Conservation (phyloP, 1,140 invertebrate genomes). For the Philaenus spumarius region DNA sequence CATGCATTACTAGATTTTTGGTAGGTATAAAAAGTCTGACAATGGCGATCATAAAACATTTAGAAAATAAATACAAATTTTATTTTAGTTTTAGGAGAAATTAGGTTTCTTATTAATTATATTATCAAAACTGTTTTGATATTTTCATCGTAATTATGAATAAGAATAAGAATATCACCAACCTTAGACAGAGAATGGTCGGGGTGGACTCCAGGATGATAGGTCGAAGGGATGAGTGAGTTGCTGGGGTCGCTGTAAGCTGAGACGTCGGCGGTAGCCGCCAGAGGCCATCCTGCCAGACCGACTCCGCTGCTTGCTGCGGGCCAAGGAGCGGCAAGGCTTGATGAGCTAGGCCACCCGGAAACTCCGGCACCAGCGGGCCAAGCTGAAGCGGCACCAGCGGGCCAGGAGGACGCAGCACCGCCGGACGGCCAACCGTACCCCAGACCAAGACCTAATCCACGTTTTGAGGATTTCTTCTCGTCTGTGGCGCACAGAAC, state of each 20-base stretch:
- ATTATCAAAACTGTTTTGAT: too few relatives aligned
- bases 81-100: too few relatives aligned
- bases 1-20: too few relatives aligned
- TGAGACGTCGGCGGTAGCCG: constrained; percentile 1
- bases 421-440: constrained; percentile 1
- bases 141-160: too few relatives aligned
- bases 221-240: neutral
- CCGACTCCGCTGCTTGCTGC: constrained; percentile 9
- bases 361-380: neutral
- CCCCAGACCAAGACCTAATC: constrained; percentile 10
- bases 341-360: neutral
- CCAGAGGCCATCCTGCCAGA: constrained; percentile 16
- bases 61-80: too few relatives aligned
- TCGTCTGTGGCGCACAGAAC: neutral
- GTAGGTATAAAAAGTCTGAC: too few relatives aligned
- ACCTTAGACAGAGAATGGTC: too few relatives aligned
- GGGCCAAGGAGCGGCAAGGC: constrained; percentile 6
- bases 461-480: constrained; percentile 11
- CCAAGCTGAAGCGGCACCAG: neutral
- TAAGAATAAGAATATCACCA: too few relatives aligned
- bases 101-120: too few relatives aligned
- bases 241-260: neutral
- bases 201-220: too few relatives aligned
- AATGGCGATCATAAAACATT: too few relatives aligned
- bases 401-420: neutral